Percentiles rank a stretch among this genome's conserved stretches.
Conservation (phyloP, 2,113 vertebrate genomes). For the Chrysochloris asiatica region DNA sequence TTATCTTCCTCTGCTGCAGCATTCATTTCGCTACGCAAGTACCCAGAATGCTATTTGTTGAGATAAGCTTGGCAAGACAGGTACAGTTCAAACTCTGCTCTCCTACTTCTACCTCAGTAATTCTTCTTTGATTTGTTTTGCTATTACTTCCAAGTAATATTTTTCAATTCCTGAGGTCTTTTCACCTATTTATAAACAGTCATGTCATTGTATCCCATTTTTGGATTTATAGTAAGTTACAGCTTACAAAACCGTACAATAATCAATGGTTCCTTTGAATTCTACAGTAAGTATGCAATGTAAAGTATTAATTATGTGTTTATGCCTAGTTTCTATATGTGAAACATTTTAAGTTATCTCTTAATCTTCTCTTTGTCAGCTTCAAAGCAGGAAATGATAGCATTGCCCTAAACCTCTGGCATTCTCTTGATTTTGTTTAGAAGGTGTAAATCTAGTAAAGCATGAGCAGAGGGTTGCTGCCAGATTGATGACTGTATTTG, state of each 20-base stretch:
- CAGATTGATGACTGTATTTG: constrained; percentile 38
- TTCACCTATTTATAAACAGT: constrained; percentile 15
- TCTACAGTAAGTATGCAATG: constrained; percentile 28
- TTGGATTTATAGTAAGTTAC: constrained; percentile 46
- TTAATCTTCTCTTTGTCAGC: constrained; percentile 71
- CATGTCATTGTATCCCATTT: constrained; percentile 24
- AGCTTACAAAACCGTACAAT: constrained; percentile 50
- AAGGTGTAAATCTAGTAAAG: constrained; percentile 48
- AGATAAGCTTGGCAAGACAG: neutral
- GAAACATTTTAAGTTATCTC: constrained; percentile 61
- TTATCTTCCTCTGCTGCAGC: neutral
- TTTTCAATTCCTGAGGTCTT: constrained; percentile 20
- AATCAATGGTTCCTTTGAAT: constrained; percentile 53
- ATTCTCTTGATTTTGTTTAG: constrained; percentile 57
- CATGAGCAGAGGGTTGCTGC: neutral
- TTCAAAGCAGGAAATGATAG: constrained; percentile 68
- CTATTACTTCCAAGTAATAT: constrained; percentile 24
- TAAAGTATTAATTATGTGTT: constrained; percentile 60
- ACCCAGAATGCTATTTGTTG: neutral
- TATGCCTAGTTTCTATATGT: constrained; percentile 58
- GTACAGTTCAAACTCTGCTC: neutral
- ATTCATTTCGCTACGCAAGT: neutral
- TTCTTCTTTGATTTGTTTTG: constrained; percentile 4
- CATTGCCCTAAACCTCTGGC: constrained; percentile 25
- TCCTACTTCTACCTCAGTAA: neutral